Conservation (phyloP, 2,797 vertebrate species). For the Pseudomugil tenellus region DNA sequence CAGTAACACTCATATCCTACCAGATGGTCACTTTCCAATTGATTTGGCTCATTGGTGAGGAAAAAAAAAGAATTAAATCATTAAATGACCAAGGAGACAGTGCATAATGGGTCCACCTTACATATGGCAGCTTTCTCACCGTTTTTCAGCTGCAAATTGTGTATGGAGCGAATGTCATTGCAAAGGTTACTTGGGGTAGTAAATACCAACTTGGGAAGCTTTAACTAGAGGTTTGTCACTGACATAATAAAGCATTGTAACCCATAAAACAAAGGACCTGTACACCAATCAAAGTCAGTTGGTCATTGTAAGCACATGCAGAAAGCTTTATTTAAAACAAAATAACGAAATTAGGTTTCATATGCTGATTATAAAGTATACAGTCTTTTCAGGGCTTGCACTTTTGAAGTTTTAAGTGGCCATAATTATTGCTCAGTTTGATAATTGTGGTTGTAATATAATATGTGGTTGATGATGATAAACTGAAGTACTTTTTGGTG, state of each 20-base stretch:
- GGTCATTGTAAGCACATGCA: conserved; percentile 37
- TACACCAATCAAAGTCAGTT: conserved; percentile 58
- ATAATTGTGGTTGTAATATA: conserved; percentile 38
- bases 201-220: conserved; percentile 81
- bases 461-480: conserved; percentile 79
- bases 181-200: conserved; percentile 85
- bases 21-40: conserved; percentile 93
- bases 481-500: conserved; percentile 77
- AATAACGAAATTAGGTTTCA: too few relatives aligned
- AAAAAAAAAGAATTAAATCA: conserved; percentile 84
- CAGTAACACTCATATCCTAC: conserved; percentile 81
- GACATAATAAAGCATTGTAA: conserved; percentile 67
- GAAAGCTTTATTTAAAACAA: too few relatives aligned
- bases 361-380: conserved; percentile 34
- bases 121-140: conserved; percentile 77
- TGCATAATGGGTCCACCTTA: conserved; percentile 81
- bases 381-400: conserved; percentile 22
- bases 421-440: conserved; percentile 64
- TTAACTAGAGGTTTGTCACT: conserved; percentile 80
- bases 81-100: conserved; percentile 84
- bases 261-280: conserved; percentile 62
- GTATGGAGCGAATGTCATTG: conserved; percentile 81
- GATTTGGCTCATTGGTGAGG: conserved; percentile 85
- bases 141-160: conserved; percentile 77
- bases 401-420: conserved; percentile 42